Evolutionary conservation across 2,888 invertebrate species (phyloP).

Genomic region (Hymenopus coronatus): DNA sequence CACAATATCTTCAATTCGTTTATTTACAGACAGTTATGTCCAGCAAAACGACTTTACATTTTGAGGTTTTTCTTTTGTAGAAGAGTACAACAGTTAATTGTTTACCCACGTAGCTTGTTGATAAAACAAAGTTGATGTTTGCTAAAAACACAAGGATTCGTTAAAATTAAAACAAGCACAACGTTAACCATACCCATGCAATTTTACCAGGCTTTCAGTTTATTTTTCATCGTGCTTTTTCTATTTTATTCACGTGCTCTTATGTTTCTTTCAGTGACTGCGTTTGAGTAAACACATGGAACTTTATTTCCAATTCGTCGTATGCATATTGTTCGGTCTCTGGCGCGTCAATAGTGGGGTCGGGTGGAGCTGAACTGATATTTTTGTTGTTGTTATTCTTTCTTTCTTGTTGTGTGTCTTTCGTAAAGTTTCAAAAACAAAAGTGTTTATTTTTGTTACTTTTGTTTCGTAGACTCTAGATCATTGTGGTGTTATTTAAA

Average conservation of each 20-base stretch:
- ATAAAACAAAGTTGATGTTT: not conserved
- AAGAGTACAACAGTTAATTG: not conserved
- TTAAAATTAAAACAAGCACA: not conserved
- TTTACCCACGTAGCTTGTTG: not conserved
- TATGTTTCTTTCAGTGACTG: not conserved
- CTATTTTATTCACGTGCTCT: not conserved
- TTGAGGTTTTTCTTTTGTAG: not conserved
- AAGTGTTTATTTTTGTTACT: not conserved
- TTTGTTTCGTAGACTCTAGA: not conserved
- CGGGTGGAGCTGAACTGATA: not conserved
- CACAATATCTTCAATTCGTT: not conserved
- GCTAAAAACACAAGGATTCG: not conserved
- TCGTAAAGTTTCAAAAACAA: not conserved
- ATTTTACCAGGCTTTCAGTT: not conserved
- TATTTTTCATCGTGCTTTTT: not conserved
- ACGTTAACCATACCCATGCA: not conserved
- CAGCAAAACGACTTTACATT: not conserved
- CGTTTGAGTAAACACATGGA: not conserved
- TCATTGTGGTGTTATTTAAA: not conserved
- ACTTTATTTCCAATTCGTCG: not conserved
- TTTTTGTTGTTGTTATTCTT: not conserved
- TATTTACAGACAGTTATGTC: not conserved
- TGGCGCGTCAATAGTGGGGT: not conserved
- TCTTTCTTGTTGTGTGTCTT: not conserved
- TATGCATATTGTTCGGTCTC: not conserved